These are phyloP conservation scores for Onthophagus sagittarius DNA, from an alignment of 2,888 invertebrate genomes.

Conservation along the genomic window DNA sequence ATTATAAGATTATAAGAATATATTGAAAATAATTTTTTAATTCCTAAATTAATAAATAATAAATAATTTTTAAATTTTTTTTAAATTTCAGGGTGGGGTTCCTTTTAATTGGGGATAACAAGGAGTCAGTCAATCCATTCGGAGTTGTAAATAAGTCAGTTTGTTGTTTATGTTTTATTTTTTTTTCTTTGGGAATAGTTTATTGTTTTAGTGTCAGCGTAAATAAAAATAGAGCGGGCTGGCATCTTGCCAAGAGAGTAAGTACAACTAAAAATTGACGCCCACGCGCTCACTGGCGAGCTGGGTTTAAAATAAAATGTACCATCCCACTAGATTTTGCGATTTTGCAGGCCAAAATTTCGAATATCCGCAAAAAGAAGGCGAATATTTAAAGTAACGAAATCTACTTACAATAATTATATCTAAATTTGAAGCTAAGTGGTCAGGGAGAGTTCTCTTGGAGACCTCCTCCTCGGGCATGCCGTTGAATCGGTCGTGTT, in stretches of 20 bases:
- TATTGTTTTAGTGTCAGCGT: conserved; percentile 19
- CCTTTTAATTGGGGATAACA: not conserved
- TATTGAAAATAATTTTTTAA: too few relatives aligned
- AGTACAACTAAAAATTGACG: conserved; percentile 23
- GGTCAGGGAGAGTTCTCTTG: conserved; percentile 90
- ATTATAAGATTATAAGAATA: too few relatives aligned
- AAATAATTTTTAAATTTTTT: too few relatives aligned
- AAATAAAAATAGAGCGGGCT: conserved; percentile 23
- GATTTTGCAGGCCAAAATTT: conserved; percentile 6
- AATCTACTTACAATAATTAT: conserved; percentile 92
- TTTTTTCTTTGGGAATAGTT: conserved; percentile 6
- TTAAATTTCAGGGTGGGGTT: not conserved
- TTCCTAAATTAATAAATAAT: too few relatives aligned
- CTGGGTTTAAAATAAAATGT: conserved; percentile 8
- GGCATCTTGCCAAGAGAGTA: conserved; percentile 21
- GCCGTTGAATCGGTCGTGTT: conserved; percentile 92
- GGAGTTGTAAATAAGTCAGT: not conserved
- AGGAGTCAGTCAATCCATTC: not conserved
- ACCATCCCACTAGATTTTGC: not conserved
- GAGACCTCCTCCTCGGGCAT: conserved; percentile 96
- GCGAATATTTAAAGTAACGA: not conserved
- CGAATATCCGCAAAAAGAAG: conserved; percentile 1
- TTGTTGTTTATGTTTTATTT: not conserved
- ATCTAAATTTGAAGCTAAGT: conserved; percentile 89
- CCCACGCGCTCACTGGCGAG: conserved; percentile 15